Evolutionary conservation across 2,113 vertebrate species (phyloP).

Genomic region (Terrapene triunguis): DNA sequence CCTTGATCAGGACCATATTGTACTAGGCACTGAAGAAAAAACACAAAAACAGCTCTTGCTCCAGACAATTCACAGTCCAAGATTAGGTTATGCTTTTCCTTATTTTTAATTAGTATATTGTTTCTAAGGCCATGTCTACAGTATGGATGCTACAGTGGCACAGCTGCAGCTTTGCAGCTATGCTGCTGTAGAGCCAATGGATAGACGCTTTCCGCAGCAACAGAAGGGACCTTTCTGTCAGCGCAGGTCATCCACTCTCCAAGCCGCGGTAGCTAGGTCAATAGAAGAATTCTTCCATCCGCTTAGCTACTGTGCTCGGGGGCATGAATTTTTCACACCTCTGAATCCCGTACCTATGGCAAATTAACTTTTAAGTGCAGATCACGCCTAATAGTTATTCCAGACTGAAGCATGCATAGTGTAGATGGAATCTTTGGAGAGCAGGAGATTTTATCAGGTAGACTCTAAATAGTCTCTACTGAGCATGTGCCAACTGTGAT

Average conservation of each 20-base stretch:
- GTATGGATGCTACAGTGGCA: background rate
- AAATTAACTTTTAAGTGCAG: background rate
- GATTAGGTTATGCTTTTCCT: background rate
- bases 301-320: background rate
- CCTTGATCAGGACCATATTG: background rate
- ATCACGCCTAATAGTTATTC: background rate
- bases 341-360: background rate
- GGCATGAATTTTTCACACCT: background rate
- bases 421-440: background rate
- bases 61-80: background rate
- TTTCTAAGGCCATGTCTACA: background rate
- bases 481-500: background rate
- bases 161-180: background rate
- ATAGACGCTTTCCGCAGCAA: background rate
- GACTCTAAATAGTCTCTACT: background rate
- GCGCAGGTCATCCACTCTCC: background rate
- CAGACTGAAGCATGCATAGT: background rate
- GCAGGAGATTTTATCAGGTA: background rate
- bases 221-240: background rate
- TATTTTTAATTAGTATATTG: background rate
- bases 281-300: background rate
- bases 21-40: background rate
- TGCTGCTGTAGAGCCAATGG: background rate
- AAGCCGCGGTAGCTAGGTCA: too few relatives aligned
- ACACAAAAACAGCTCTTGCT: accelerated